Evolutionary conservation across 1,140 invertebrate species (phyloP), one percentile per base, ranked within the genome.

Genomic region (Sinella curviseta): DNA sequence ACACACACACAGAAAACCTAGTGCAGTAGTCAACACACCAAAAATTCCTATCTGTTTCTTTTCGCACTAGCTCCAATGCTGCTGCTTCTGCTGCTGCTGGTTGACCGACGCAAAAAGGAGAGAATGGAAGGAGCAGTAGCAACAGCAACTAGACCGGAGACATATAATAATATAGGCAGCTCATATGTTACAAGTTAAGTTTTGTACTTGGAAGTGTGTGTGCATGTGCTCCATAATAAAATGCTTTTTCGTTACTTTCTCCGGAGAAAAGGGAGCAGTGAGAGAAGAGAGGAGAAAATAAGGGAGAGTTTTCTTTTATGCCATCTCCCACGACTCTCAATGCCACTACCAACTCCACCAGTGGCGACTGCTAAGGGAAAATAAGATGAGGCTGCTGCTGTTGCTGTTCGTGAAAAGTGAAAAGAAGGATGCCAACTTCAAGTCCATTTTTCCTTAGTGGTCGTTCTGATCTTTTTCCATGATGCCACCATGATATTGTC

Each of bases 81-180:
- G 8, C 12, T 60, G 24, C 57, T 60, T 12, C 24, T 26, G n/a
- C 24, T 12, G 57, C 57, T 60, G 39, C 39, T 60, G 57, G 57
- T 60, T 60, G 57, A 60, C 57, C 57, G 57, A 60, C 57, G 57
- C 57, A 26, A 60, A 60, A 60, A 26, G 24, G 57, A 48, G 39
- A 48, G 20, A 48, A n/a, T n/a, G n/a, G n/a, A 48, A 48, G 39
- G 8, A 48, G 39, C 39, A 48, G 8, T 48, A 12, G 39, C 8
- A 48, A 20, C 20, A 48, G 39, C 39, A 48, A 48, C n/a, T n/a
- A n/a, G n/a, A n/a, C n/a, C n/a, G n/a, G 39, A 48, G 20, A 48
- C 39, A 12, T 12, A 48, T 20, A 48, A 48, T 20, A 8, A 48
- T 4, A 17, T 60, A 60, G 57, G 14, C 57, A 14, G 3, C 24